Evolutionary conservation across 2,113 vertebrate genomes (phyloP), one percentile per base, ranked within the genome.

Genomic region (Phycodurus eques): DNA sequence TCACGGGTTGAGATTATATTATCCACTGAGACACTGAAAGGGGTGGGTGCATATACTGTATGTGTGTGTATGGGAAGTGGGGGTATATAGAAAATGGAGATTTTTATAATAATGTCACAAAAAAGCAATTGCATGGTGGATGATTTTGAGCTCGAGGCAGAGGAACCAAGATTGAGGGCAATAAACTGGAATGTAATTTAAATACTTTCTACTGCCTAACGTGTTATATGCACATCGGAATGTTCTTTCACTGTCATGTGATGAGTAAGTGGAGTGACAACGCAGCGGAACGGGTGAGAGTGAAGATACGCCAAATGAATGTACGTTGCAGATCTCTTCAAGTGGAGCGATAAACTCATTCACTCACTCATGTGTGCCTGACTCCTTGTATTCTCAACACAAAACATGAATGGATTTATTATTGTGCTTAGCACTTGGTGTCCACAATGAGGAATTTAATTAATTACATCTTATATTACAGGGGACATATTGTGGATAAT

Each of bases 111-210:
- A 71, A 76, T 49, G 22, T n/a, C 12, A 47, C 17, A 51, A 64
- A 47, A 68, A 71, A 62, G 42, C 60, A 39, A 76, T 27, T 44
- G 59, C 61, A 71, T 54, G 53, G 46, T 62, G 68, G 7, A 47
- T 42, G 13, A 71, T 57, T 70, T 39, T 73, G 47, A 20, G 47
- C 62, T 59, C 7, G 22, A 27, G 64, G 44, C 19, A 12, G 43
- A 51, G 63, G 19, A 54, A 57, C 63, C 15, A 64, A 68, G 12
- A 43, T 39, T 53, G 17, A 68, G 49, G 61, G 49, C 43, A 56
- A 56, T 39, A 31, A 53, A 1, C 4, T 27, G 6, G 12, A 0
- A 53, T 74, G 39, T 62, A 10, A 44, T 46, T 54, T 56, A 66
- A 66, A 66, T 22, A 27, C n/a, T 65, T 22, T 13, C 12, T 13